These are phyloP conservation scores for Sphaeramia orbicularis DNA, from an alignment of 2,797 vertebrate species.

Conservation along the genomic window DNA sequence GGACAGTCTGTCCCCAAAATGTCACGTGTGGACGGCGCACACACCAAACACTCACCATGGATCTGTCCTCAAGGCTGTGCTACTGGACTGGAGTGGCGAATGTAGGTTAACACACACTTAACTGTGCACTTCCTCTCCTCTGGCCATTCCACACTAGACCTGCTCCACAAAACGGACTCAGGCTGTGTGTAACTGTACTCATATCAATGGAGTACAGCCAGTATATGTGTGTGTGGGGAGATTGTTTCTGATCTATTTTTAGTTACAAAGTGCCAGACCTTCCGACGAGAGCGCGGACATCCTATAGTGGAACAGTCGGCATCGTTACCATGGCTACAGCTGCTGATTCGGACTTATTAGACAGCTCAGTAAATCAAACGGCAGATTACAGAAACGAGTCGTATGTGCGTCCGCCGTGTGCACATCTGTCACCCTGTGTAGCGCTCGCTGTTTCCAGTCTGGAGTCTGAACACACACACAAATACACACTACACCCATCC, in stretches of 20 bases:
- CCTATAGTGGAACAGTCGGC: constrained; percentile 37
- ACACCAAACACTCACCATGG: constrained; percentile 4
- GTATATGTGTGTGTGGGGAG: not conserved
- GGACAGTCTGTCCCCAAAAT: constrained; percentile 9
- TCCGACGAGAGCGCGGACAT: constrained; percentile 49
- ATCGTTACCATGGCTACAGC: constrained; percentile 71
- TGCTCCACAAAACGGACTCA: constrained; percentile 34
- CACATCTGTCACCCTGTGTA: not conserved
- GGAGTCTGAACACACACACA: not conserved
- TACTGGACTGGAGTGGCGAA: constrained; percentile 55
- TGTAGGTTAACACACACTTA: constrained; percentile 81
- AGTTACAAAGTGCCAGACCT: constrained; percentile 53
- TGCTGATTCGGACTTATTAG: constrained; percentile 43
- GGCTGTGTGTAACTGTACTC: constrained; percentile 11
- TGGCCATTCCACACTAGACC: constrained; percentile 24
- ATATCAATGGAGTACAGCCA: not conserved
- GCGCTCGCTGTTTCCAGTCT: not conserved
- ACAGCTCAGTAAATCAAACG: constrained; percentile 27
- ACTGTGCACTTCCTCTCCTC: constrained; percentile 53
- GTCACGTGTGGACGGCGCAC: not conserved
- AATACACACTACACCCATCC: too few relatives aligned
- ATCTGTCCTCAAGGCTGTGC: constrained; percentile 46
- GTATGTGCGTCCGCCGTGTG: not conserved
- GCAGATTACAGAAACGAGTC: not conserved
- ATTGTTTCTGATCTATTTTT: constrained; percentile 68